These are phyloP conservation scores for Bombus polaris DNA, from an alignment of 1,140 invertebrate species.

Conservation along the genomic window DNA sequence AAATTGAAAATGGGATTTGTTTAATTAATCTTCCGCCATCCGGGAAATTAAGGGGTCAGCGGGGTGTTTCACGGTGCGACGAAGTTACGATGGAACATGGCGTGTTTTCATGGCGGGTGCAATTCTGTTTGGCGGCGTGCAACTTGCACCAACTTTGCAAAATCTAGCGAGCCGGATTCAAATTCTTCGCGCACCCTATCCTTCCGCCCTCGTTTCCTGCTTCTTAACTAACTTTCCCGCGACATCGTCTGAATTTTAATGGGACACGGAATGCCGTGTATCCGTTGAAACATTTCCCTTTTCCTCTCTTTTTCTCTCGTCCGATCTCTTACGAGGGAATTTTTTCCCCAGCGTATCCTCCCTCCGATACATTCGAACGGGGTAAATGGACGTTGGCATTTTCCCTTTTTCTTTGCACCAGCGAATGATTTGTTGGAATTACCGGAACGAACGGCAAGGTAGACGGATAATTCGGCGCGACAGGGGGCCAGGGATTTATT, in stretches of 20 bases:
- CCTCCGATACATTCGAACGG: background rate
- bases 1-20: conserved; percentile 27
- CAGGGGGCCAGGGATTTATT: background rate
- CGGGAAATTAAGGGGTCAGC: conserved; percentile 6
- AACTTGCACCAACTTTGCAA: conserved; percentile 7
- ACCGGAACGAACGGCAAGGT: background rate
- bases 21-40: conserved; percentile 27
- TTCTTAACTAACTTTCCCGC: conserved; percentile 22
- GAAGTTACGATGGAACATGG: background rate
- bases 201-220: too few species aligned
- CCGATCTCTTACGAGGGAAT: background rate
- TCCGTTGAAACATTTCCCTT: background rate
- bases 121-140: conserved; percentile 6
- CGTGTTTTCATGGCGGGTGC: background rate
- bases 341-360: background rate
- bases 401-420: background rate
- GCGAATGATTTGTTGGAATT: background rate
- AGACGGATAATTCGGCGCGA: background rate
- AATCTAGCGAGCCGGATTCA: conserved; percentile 21
- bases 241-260: conserved; percentile 1
- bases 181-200: background rate
- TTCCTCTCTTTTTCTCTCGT: background rate
- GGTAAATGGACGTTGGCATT: background rate
- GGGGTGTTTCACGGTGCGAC: background rate
- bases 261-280: background rate